Evolutionary conservation across 92 coral and sea anemone genomes (phyloP).

Genomic region (Zoanthus sociatus): DNA sequence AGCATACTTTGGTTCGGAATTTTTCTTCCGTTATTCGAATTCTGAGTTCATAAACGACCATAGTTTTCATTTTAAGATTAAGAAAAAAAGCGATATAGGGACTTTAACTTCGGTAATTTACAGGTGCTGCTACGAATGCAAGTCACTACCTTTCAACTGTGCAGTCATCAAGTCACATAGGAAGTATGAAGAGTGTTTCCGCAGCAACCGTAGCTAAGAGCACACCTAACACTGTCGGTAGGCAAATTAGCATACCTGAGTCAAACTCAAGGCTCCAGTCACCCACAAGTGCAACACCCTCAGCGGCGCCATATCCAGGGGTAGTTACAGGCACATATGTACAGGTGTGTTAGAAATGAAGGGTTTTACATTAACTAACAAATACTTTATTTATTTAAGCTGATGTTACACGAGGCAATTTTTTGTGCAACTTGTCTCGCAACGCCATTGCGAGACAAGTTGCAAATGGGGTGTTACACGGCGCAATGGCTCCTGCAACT

Average conservation of each 20-base stretch:
- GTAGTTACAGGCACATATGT: conserved; percentile 50
- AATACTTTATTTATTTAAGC: no score
- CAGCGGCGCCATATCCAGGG: conserved; percentile 21
- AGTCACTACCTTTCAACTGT: conserved; percentile 69
- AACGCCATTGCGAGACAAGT: no score
- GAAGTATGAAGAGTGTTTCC: conserved; percentile 56
- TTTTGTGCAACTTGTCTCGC: no score
- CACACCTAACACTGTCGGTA: conserved; percentile 54
- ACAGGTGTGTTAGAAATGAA: conserved; percentile 40
- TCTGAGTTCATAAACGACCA: no score
- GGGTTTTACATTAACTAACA: no score
- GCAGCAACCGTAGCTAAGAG: conserved; percentile 52
- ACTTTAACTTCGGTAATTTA: background rate
- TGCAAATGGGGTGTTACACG: no score
- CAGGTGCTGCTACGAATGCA: conserved; percentile 41
- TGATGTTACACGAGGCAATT: no score
- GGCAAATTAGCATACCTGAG: conserved; percentile 74
- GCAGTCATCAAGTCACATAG: conserved; percentile 61
- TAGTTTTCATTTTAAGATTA: no score
- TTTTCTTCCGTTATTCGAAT: no score
- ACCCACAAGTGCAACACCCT: conserved; percentile 51
- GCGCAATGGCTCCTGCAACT: no score
- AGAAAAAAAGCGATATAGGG: no score
- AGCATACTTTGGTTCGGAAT: no score
- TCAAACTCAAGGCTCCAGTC: conserved; percentile 63